A percentile compares a stretch with the other conserved stretches of the same genome.
Conservation (phyloP, 2,888 invertebrate species). For the Drosophila mimica region DNA sequence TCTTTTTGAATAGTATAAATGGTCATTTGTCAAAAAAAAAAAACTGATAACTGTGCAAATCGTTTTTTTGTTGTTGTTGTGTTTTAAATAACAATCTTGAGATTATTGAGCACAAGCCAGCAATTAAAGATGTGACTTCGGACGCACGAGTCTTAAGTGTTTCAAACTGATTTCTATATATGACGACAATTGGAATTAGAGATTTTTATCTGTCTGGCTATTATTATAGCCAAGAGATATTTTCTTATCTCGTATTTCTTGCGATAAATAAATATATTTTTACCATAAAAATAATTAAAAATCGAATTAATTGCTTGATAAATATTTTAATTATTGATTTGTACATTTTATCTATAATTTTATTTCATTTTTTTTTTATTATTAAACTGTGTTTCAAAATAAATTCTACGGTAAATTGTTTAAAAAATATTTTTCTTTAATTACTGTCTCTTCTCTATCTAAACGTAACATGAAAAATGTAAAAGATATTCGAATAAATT, state of each 20-base stretch:
- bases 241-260: not conserved
- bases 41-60: constrained; percentile 8
- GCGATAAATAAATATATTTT: not conserved
- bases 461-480: not conserved
- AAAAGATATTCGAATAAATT: not conserved
- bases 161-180: constrained; percentile 39
- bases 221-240: not conserved
- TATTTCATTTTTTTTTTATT: not conserved
- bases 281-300: not conserved
- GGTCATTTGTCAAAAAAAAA: not conserved
- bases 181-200: constrained; percentile 27
- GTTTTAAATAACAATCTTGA: constrained; percentile 11
- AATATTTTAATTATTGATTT: not conserved
- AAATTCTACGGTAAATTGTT: not conserved
- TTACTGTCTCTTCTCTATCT: not conserved
- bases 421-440: not conserved
- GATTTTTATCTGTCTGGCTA: constrained; percentile 2
- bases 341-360: not conserved
- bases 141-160: constrained; percentile 32
- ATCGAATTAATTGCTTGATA: not conserved
- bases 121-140: constrained; percentile 45
- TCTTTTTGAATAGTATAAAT: not conserved
- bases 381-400: not conserved
- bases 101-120: constrained; percentile 34
- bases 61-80: not conserved